Base-by-base conservation (phyloP, 2,797 vertebrate species). In the Sebastes trivittatus region DNA sequence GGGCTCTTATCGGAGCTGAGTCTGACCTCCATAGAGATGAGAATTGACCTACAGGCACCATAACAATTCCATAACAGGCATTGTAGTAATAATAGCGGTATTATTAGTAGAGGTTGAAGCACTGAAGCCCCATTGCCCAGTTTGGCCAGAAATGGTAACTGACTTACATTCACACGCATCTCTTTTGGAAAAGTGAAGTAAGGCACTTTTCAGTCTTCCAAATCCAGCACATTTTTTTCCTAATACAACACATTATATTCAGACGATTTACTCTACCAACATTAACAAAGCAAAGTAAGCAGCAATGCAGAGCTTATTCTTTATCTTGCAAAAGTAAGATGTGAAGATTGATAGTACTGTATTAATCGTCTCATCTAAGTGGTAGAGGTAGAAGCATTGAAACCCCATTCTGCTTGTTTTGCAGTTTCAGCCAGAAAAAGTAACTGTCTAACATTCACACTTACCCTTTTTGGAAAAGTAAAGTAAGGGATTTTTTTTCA, bases 21-120 rank as follows among this genome's bases (percentile, higher is more conserved):
- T 49, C 36, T 78, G 84, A 91, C 90, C 88, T 91, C 89, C 78
- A 80, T 38, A 52, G 59, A 82, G 71, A 89, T 65, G 63, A 27
- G 65, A 83, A 23, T 62, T 52, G 83, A 82, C 82, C 80, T 83
- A 79, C 64, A 82, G 75, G 76, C 80, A 32, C 73, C 55, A 59
- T 20, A 70, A 75, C 59, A 68, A 23, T 56, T 46, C 72, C 58
- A 49, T 42, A 63, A 63, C 69, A 72, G 75, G 11, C 38, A 49
- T 6, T 32, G 49, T 30, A 42, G 56, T 18, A 63, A 9, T 2
- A 29, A 60, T 14, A 71, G n/a, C 46, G 22, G 71, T 6, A 25
- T 54, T 20, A 58, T 34, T 25, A 25, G 27, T 14, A 18, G 9
- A 32, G 3, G 52, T 16, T 3, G 55, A 6, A n/a, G 58, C 49